Evolutionary conservation across 2,888 invertebrate genomes (phyloP), one percentile per base, ranked within the genome.

Genomic region (Yponomeuta evonymella): DNA sequence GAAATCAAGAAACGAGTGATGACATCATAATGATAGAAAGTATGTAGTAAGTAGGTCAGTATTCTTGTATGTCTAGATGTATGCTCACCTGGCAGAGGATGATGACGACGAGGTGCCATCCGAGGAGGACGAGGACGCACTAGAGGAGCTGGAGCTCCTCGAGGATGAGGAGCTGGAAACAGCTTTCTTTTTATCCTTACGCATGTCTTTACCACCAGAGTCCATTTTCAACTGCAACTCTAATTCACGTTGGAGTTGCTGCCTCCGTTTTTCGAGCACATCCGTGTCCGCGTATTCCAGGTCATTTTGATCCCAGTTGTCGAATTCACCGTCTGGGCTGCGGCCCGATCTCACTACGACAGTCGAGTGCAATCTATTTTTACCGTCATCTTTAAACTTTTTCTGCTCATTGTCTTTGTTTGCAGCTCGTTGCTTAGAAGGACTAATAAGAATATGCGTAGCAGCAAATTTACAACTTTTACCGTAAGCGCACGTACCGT

Each of bases 251-350:
- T 96, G 95, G 79, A 96, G 90, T 81, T 96, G 94, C 81, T 94
- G 95, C 74, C 96, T 92, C 77, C 96, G 93, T 84, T 95, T 95
- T 85, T 96, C 96, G 81, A 96, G 91, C 75, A 95, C 95, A 83
- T 96, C 96, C 73, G 96, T 95, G 88, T 96, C 96, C 75, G 96
- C 96, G 90, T 95, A 96, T 84, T 96, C 96, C 87, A 96, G 86
- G 89, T 95, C 95, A 81, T 94, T 95, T 84, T 95, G 95, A 84
- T 96, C 95, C 96, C 96, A 96, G 83, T 94, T 94, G 82, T 95
- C 95, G 88, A 95, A 94, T 83, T 95, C 95, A 76, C 88, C 91
- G 77, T 95, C 95, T 71, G 95, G 94, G 79, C 94, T 94, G 81
- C 82, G 93, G 70, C 75, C 92, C 71, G 90, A 84, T 75, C 92